Percentiles rank a stretch among this genome's conserved stretches.
Evolutionary conservation across 1,140 invertebrate genomes (phyloP).

Genomic region (Cotesia vestalis): DNA sequence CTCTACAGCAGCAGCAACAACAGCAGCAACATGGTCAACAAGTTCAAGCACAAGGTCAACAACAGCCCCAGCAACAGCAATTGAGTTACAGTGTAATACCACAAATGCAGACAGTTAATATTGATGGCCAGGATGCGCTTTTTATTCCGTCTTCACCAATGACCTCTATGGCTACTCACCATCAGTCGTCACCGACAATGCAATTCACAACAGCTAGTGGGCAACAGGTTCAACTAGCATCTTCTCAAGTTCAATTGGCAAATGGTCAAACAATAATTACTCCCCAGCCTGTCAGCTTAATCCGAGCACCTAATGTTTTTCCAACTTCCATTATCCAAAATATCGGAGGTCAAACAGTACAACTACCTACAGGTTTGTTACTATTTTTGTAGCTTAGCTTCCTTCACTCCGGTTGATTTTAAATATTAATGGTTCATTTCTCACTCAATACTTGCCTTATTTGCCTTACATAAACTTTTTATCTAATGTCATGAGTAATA

Average conservation of each 20-base stretch:
- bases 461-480: background rate
- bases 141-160: conserved; percentile 78
- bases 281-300: conserved; percentile 67
- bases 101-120: conserved; percentile 87
- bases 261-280: conserved; percentile 65
- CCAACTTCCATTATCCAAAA: conserved; percentile 64
- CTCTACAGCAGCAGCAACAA: conserved; percentile 60
- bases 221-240: conserved; percentile 64
- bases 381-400: conserved; percentile 3
- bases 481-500: background rate
- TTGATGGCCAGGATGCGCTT: conserved; percentile 91
- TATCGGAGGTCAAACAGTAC: conserved; percentile 64
- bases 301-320: conserved; percentile 60
- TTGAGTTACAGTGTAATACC: conserved; percentile 73
- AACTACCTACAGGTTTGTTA: conserved; percentile 61
- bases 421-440: background rate
- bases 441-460: background rate
- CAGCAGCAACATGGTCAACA: conserved; percentile 65
- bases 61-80: conserved; percentile 66
- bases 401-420: conserved; percentile 16
- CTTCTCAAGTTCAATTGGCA: conserved; percentile 69
- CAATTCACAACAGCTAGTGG: conserved; percentile 61
- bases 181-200: conserved; percentile 59
- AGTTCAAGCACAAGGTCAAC: conserved; percentile 55
- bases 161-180: conserved; percentile 54